These are phyloP conservation scores for Pantherophis guttatus DNA, from an alignment of 2,113 vertebrate genomes.

Conservation along the genomic window DNA sequence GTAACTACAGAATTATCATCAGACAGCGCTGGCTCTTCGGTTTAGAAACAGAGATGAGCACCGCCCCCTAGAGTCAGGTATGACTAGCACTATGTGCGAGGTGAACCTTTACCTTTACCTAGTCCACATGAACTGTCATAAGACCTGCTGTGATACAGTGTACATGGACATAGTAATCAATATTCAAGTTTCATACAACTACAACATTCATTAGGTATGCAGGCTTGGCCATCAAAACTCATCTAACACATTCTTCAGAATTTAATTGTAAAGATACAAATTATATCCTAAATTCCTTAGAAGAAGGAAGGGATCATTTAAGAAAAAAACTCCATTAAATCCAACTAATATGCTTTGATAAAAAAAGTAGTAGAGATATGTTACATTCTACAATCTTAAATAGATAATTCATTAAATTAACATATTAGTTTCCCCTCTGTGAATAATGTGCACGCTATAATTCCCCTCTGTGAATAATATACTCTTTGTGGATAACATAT, in stretches of 20 bases:
- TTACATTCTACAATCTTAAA: not conserved
- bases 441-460: not conserved
- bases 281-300: not conserved
- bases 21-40: too few relatives aligned
- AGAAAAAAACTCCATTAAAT: not conserved
- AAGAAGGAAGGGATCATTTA: not conserved
- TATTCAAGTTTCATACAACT: not conserved
- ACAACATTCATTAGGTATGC: not conserved
- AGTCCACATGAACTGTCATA: not conserved
- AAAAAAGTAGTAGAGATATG: not conserved
- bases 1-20: too few relatives aligned
- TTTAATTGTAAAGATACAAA: not conserved
- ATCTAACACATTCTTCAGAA: not conserved
- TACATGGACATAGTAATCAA: not conserved
- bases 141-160: not conserved
- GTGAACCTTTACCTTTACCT: too few relatives aligned
- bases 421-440: not conserved
- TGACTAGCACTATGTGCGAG: too few relatives aligned
- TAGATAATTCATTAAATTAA: not conserved
- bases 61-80: too few relatives aligned
- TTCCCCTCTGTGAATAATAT: not conserved
- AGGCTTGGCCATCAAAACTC: not conserved
- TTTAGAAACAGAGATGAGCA: too few relatives aligned
- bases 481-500: not conserved
- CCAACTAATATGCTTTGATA: not conserved